A percentile compares a stretch with the other conserved stretches of the same genome.
Conservation (phyloP, 2,113 vertebrate species). For the Lasiurus borealis region DNA sequence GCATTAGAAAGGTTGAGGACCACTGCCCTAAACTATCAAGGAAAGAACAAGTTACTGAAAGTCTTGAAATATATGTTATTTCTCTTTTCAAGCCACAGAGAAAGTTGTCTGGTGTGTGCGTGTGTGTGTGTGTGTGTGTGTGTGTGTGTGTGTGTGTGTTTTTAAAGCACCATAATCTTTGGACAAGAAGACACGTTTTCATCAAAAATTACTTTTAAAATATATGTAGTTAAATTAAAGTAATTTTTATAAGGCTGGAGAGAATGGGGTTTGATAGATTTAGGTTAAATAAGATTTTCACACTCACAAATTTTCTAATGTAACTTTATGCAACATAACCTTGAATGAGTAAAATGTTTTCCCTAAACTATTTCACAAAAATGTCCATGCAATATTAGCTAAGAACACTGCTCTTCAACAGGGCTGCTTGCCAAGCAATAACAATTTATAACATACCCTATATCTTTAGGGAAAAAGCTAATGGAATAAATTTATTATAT, state of each 20-base stretch:
- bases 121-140: not conserved
- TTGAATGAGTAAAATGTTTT: not conserved
- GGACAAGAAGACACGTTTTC: not conserved
- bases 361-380: constrained; percentile 1
- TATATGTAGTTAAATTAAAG: not conserved
- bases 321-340: constrained; percentile 23
- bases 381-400: not conserved
- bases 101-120: not conserved
- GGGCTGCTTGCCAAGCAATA: not conserved
- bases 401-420: not conserved
- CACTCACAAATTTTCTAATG: constrained; percentile 51
- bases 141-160: not conserved
- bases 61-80: not conserved
- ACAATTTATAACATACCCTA: not conserved
- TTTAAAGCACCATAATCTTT: not conserved
- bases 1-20: too few species aligned
- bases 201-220: not conserved
- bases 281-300: constrained; percentile 34
- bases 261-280: not conserved
- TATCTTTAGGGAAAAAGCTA: not conserved
- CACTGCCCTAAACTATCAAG: not conserved
- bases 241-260: not conserved
- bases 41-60: constrained; percentile 27
- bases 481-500: not conserved
- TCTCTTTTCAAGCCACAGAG: not conserved